A percentile compares a stretch with the other conserved stretches of the same genome.
These are phyloP conservation scores for Vulpes vulpes DNA, from an alignment of 2,113 vertebrate genomes.

Conservation along the genomic window DNA sequence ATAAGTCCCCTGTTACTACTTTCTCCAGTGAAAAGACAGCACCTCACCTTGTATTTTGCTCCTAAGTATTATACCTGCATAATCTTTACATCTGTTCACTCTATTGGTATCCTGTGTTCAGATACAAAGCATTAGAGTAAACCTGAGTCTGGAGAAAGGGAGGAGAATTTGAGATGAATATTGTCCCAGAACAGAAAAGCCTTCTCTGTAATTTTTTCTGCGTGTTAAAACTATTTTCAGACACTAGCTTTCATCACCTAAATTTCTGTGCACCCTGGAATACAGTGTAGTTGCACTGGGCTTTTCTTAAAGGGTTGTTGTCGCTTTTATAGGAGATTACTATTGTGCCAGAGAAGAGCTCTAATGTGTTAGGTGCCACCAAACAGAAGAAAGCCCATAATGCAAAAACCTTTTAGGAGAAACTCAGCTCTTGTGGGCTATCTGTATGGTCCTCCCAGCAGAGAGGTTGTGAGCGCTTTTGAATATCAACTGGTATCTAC, in stretches of 20 bases:
- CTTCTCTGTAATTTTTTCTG: background rate
- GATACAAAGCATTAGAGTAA: background rate
- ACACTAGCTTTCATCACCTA: background rate
- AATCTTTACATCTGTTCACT: background rate
- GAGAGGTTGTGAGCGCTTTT: background rate
- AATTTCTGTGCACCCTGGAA: background rate
- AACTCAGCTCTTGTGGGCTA: background rate
- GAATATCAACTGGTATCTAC: background rate
- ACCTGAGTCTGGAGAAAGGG: background rate
- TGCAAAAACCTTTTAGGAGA: background rate
- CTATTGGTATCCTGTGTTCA: background rate
- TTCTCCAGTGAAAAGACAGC: background rate
- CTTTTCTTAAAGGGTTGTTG: background rate
- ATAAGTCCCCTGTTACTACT: background rate
- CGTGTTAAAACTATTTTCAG: background rate
- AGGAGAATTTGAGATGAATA: background rate
- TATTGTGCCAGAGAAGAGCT: background rate
- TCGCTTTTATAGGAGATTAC: rapidly evolving
- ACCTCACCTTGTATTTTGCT: background rate
- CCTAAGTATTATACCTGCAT: background rate
- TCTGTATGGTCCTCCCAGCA: background rate
- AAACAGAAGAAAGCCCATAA: background rate
- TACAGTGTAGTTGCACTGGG: background rate
- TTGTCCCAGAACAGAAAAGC: background rate
- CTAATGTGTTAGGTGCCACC: background rate